Base-by-base conservation (phyloP, 2,113 vertebrate species). In the Sorex fumeus region DNA sequence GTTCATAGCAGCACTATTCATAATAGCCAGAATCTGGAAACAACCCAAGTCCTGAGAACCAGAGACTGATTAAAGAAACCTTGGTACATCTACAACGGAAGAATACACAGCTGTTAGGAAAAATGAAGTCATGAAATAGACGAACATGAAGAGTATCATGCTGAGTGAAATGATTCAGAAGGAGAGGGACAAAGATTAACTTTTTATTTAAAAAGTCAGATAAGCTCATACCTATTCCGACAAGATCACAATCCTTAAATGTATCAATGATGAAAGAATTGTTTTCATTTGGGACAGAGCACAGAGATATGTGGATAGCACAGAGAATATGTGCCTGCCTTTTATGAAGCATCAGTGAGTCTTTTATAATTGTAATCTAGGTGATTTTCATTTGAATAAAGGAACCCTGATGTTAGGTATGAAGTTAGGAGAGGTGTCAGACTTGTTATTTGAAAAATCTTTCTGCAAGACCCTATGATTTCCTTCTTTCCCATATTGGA, bases 201-300 rank as follows among this genome's bases (percentile, higher is more conserved):
- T 50, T 50, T 50, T 50, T 50, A 50, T 50, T 50, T 50, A 50
- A 50, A 50, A 50, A 7, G 10, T 50, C 47, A 50, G 47, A 2
- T 13, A 50, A 50, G 74, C 30, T 62, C 75, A 16, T 66, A 53
- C 66, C 81, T 86, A 75, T 36, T 50, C 8, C 32, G 32, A 79
- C 93, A 40, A 60, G 18, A 64, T 18, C n/a, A 5, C 9, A 36
- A 4, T 64, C 21, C 84, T 70, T 36, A n/a, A 50, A 93, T 5
- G 0, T 64, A n/a, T 36, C 27, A 34, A 11, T 50, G 40, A 30
- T 53, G 10, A 15, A 32, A 6, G 30, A 50, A 3, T 66, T 67
- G 15, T 45, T 89, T 90, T 83, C 67, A 80, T 76, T 71, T 70
- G 25, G 40, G 74, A 43, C n/a, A 69, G 18, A n/a, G n/a, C 16